Percentiles rank a stretch among this genome's conserved stretches.
phyloP scores from a whole-genome alignment of 37 sponge, comb jelly and placozoan genomes.

The Hormiphora californensis region DNA sequence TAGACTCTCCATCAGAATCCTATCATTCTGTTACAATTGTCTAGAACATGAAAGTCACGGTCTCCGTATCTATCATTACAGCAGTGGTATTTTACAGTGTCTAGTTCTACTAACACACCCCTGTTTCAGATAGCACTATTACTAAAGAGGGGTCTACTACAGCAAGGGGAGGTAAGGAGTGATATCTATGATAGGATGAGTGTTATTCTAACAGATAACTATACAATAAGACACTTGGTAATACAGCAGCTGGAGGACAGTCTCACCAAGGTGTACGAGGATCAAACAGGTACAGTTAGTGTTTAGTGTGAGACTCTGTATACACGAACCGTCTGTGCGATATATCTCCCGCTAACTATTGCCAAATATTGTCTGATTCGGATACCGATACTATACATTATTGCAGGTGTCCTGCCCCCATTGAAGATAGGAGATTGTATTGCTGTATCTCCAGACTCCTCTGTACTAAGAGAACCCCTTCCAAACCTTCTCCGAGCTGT shows the following conservation, averaged over 20 bases:
- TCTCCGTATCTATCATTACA: background rate
- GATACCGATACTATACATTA: too few species aligned
- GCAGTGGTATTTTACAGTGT: background rate
- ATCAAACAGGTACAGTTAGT: background rate
- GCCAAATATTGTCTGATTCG: too few species aligned
- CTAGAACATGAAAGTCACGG: too few species aligned
- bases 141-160: constrained; percentile 13
- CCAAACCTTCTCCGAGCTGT: background rate
- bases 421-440: constrained; percentile 14
- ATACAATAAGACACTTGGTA: background rate
- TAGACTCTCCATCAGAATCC: too few species aligned
- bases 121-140: background rate
- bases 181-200: background rate
- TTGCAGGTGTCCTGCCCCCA: constrained; percentile 34
- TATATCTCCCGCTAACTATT: too few species aligned
- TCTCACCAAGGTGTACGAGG: background rate
- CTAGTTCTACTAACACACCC: background rate
- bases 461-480: constrained; percentile 4
- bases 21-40: background rate
- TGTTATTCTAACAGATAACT: background rate
- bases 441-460: background rate
- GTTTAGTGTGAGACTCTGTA: background rate
- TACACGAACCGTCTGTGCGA: background rate
- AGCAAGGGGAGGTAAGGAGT: constrained; percentile 15
- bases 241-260: background rate